Conservation (phyloP, 2,888 invertebrate species). For the Rhaphigaster nebulosa region DNA sequence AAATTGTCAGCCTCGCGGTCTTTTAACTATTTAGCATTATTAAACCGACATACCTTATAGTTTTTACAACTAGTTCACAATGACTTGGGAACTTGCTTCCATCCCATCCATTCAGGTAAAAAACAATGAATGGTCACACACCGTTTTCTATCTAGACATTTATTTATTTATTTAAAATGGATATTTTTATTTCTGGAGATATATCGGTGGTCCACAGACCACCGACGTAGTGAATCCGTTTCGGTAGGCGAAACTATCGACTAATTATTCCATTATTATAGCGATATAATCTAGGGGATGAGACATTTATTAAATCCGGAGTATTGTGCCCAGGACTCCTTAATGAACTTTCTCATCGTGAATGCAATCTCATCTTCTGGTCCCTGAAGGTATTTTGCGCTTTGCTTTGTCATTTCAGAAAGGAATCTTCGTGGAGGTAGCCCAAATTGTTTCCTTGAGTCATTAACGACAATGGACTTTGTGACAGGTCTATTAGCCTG, state of each 20-base stretch:
- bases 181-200: neutral
- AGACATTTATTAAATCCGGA: conserved; percentile 8
- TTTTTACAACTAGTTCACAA: too few relatives aligned
- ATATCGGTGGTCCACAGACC: too few relatives aligned
- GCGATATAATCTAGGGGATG: neutral
- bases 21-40: too few relatives aligned
- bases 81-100: too few relatives aligned
- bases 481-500: neutral
- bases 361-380: conserved; percentile 45
- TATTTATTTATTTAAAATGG: neutral
- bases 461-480: conserved; percentile 40
- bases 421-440: conserved; percentile 42
- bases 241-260: neutral
- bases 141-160: too few relatives aligned
- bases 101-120: too few relatives aligned
- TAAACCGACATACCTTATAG: too few relatives aligned
- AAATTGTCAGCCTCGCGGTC: too few relatives aligned
- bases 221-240: conserved; percentile 5
- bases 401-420: conserved; percentile 40
- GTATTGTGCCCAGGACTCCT: conserved; percentile 1
- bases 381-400: neutral
- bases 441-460: neutral
- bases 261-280: conserved; percentile 11
- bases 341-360: conserved; percentile 28
- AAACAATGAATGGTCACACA: too few relatives aligned